These are phyloP conservation scores for Odontocerum albicorne DNA, from an alignment of 2,888 invertebrate species.

Conservation along the genomic window DNA sequence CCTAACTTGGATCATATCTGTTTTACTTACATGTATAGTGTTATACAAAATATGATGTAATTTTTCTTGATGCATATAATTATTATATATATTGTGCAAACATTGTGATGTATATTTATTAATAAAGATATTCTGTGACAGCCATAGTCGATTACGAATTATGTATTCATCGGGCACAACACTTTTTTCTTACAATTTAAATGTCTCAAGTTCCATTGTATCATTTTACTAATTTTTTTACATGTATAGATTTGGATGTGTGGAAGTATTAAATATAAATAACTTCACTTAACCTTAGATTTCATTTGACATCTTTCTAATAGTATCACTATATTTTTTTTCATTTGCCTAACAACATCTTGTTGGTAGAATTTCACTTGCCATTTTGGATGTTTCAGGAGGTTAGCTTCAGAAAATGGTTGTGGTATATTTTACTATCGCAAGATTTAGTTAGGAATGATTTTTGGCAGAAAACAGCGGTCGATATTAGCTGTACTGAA, in stretches of 20 bases:
- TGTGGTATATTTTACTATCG: no score
- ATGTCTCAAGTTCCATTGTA: neutral
- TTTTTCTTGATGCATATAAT: conserved; percentile 3
- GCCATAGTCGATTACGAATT: neutral
- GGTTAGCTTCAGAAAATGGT: no score
- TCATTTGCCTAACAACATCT: no score
- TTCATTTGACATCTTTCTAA: neutral
- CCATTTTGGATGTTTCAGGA: no score
- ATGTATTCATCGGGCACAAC: conserved; percentile 6
- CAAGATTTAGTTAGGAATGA: no score
- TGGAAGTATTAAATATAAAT: conserved; percentile 17
- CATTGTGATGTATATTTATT: conserved; percentile 19
- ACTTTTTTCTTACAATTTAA: conserved; percentile 1
- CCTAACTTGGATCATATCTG: conserved; percentile 10
- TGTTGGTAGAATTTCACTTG: no score
- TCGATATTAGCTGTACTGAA: no score
- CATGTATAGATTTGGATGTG: conserved; percentile 9
- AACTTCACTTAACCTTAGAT: neutral
- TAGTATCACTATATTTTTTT: no score
- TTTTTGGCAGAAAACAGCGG: no score
- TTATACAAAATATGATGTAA: conserved; percentile 10
- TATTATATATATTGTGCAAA: conserved; percentile 7
- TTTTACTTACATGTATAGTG: conserved; percentile 19
- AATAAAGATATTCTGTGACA: conserved; percentile 10
- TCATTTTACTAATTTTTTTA: conserved; percentile 1